Percentiles rank a stretch among this genome's conserved stretches.
Conservation (phyloP, 2,797 vertebrate species). For the Scomberomorus guttatus region DNA sequence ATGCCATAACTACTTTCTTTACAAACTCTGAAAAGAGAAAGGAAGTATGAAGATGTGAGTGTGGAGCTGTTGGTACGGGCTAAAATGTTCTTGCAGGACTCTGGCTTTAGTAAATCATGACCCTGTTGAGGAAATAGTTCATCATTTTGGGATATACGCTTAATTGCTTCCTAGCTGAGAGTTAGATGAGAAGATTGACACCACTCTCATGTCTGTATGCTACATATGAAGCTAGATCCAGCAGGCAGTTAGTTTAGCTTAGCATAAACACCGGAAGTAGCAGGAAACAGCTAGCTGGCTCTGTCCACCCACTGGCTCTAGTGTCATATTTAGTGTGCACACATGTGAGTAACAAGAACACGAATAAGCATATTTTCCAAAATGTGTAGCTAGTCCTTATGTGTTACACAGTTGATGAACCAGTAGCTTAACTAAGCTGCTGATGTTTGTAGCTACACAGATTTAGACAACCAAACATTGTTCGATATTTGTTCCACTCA, state of each 20-base stretch:
- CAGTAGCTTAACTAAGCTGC: not conserved
- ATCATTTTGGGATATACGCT: too few relatives aligned
- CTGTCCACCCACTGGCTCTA: too few relatives aligned
- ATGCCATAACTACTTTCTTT: conserved; percentile 36
- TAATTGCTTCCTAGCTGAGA: too few relatives aligned
- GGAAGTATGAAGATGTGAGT: not conserved
- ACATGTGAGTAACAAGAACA: not conserved
- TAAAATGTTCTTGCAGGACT: not conserved
- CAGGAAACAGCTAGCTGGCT: not conserved
- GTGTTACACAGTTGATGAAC: not conserved
- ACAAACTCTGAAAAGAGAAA: not conserved
- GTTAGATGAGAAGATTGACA: too few relatives aligned
- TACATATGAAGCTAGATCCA: not conserved
- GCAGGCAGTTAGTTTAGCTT: not conserved
- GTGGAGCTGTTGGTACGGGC: not conserved
- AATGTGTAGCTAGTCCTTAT: not conserved
- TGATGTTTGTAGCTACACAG: not conserved
- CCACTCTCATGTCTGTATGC: too few relatives aligned
- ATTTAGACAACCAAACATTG: not conserved
- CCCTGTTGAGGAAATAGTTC: not conserved
- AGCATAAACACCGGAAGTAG: not conserved
- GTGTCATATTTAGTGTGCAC: not conserved
- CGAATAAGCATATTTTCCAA: not conserved
- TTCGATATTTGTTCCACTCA: not conserved
- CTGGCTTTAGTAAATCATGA: conserved; percentile 23